A percentile compares a stretch with the other conserved stretches of the same genome.
Conservation (phyloP, 1,140 invertebrate genomes). For the Ceratina australensis region DNA sequence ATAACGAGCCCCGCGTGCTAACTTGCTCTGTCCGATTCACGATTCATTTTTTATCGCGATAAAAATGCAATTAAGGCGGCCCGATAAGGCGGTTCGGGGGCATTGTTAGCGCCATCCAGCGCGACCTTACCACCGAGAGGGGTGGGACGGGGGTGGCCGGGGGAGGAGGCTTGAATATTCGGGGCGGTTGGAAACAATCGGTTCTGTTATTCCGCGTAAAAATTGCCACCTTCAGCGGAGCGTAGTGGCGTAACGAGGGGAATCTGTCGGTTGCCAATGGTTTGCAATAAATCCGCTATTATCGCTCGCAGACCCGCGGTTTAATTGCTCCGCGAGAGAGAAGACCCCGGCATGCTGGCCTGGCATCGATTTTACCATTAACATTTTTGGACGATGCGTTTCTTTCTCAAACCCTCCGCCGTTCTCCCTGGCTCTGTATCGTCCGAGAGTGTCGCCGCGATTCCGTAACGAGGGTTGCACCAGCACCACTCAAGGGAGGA, state of each 20-base stretch:
- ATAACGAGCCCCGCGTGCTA: slow-evolving; percentile 51
- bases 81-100: slow-evolving; percentile 60
- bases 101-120: slow-evolving; percentile 48
- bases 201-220: slow-evolving; percentile 47
- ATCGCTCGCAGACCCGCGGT: slow-evolving; percentile 1
- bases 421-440: not conserved
- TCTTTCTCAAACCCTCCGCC: not conserved
- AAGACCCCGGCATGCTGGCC: not conserved
- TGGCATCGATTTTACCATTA: slow-evolving; percentile 37
- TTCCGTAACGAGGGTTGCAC: not conserved
- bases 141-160: too few species aligned
- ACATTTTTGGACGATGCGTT: slow-evolving; percentile 33
- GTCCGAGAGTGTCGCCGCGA: not conserved
- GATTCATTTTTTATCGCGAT: slow-evolving; percentile 75
- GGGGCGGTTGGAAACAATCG: slow-evolving; percentile 51
- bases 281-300: slow-evolving; percentile 43
- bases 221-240: slow-evolving; percentile 37
- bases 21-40: slow-evolving; percentile 59
- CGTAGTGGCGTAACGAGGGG: not conserved
- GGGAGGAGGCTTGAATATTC: not conserved
- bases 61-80: slow-evolving; percentile 76
- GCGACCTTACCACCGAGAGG: slow-evolving; percentile 51
- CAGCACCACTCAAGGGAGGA: too few species aligned
- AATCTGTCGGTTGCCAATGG: slow-evolving; percentile 41
- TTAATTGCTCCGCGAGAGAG: slow-evolving; percentile 36